These are phyloP conservation scores for Darevskia mixta DNA, from an alignment of 2,797 vertebrate genomes.

Conservation along the genomic window DNA sequence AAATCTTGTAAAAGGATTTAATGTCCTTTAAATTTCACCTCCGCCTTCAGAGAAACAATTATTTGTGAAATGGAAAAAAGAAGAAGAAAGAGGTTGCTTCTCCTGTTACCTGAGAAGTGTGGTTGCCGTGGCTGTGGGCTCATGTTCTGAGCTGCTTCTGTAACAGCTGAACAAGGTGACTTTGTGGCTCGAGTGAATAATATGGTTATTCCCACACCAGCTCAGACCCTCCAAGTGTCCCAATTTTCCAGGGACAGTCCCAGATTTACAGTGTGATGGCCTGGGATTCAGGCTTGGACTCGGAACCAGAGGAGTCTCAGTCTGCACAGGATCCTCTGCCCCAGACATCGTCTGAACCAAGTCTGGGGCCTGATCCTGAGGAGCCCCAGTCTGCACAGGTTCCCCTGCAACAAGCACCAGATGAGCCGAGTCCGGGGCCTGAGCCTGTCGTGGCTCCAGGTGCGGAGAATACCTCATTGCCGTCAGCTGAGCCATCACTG, in stretches of 20 bases:
- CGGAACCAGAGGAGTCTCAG: no score
- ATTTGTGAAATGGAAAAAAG: not conserved
- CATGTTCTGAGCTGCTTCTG: not conserved
- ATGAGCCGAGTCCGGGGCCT: no score
- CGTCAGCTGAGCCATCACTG: no score
- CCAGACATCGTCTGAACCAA: no score
- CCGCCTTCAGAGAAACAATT: conserved; percentile 14
- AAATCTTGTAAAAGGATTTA: conserved; percentile 20
- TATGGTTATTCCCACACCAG: not conserved
- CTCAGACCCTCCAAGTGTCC: not conserved
- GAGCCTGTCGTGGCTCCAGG: no score
- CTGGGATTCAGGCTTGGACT: no score
- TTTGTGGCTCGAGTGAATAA: not conserved
- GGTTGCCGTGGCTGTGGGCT: not conserved
- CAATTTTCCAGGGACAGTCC: not conserved
- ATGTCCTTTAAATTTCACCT: conserved; percentile 18
- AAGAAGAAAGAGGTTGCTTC: not conserved
- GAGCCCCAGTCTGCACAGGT: no score
- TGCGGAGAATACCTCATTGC: no score
- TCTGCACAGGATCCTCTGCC: no score
- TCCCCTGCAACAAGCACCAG: no score
- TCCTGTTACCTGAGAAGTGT: not conserved
- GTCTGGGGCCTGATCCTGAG: no score
- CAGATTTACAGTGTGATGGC: no score
- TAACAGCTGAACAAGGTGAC: not conserved